These are phyloP conservation scores for Archocentrus centrarchus DNA, from an alignment of 2,113 vertebrate genomes.

Conservation along the genomic window DNA sequence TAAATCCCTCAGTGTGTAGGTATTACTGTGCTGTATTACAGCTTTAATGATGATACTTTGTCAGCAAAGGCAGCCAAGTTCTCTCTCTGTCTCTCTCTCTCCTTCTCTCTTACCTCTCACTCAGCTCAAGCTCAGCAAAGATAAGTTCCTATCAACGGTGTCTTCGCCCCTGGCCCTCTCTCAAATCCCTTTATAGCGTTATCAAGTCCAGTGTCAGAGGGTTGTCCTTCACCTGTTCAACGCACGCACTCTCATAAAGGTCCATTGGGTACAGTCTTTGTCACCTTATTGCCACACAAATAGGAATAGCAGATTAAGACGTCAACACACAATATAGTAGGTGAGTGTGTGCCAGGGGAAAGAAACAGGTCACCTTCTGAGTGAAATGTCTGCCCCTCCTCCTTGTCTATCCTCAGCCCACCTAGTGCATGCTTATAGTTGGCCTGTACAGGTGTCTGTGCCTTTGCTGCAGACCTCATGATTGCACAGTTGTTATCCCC, in stretches of 20 bases:
- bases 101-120: constrained; percentile 54
- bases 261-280: constrained; percentile 35
- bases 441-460: constrained; percentile 49
- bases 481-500: constrained; percentile 74
- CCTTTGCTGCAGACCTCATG: constrained; percentile 66
- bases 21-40: constrained; percentile 61
- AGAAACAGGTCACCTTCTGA: constrained; percentile 69
- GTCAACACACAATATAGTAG: constrained; percentile 43
- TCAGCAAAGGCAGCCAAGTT: constrained; percentile 61
- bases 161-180: constrained; percentile 68
- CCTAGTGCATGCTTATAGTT: constrained; percentile 44
- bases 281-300: constrained; percentile 50
- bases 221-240: constrained; percentile 78
- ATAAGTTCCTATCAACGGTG: constrained; percentile 76
- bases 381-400: constrained; percentile 47
- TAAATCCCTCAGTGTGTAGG: constrained; percentile 65
- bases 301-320: constrained; percentile 55
- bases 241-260: constrained; percentile 60
- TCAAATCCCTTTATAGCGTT: constrained; percentile 76
- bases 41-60: constrained; percentile 73
- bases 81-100: constrained; percentile 32
- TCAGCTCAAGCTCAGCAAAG: constrained; percentile 56
- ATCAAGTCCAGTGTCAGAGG: constrained; percentile 72
- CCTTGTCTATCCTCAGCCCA: constrained; percentile 28
- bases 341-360: constrained; percentile 19